phyloP scores from a whole-genome alignment of 2,113 vertebrate genomes.

The Sialia sialis region DNA sequence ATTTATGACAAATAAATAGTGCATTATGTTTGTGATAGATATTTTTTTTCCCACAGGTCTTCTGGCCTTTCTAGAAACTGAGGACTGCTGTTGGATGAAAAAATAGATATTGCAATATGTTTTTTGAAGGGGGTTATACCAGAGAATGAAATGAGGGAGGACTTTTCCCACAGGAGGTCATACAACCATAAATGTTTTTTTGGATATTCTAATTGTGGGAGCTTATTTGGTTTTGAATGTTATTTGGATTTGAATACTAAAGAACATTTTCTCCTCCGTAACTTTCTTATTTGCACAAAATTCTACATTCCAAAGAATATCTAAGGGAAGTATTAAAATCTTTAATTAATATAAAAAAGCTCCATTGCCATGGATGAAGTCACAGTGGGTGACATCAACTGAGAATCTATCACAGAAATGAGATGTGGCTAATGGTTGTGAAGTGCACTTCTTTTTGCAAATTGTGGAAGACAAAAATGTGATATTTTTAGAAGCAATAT shows the following conservation, averaged over 20 bases:
- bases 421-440: background rate
- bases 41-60: background rate
- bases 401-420: conserved; percentile 8
- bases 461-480: background rate
- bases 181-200: background rate
- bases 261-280: background rate
- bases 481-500: conserved; percentile 37
- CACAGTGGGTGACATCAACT: background rate
- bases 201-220: background rate
- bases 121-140: background rate
- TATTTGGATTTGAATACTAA: background rate
- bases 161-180: background rate
- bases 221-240: background rate
- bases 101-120: background rate
- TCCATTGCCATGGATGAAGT: background rate
- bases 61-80: background rate
- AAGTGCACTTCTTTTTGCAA: background rate
- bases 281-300: background rate
- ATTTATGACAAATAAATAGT: background rate
- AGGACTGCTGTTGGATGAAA: background rate
- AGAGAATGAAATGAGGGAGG: background rate
- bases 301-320: background rate
- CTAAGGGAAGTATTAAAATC: background rate
- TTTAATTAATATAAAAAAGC: background rate
- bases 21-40: background rate